Evolutionary conservation across 1,140 invertebrate genomes (phyloP), one percentile per base, ranked within the genome.

Genomic region (Helicoverpa armigera): DNA sequence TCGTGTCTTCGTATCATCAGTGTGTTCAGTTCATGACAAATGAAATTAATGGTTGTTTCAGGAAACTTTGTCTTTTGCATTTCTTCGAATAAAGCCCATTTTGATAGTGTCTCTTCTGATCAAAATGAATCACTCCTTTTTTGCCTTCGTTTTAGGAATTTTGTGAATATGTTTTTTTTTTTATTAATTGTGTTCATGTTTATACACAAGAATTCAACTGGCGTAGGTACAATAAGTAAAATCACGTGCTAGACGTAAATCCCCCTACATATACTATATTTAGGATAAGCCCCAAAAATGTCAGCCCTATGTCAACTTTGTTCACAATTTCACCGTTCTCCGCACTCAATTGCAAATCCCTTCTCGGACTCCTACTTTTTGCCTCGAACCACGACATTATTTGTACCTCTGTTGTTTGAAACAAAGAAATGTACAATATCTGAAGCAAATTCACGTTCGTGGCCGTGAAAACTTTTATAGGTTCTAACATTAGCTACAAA

Each of bases 1-100:
- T 81, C 84, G 82, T 86, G 82, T 69, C 81, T 81, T 51, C 18
- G 51, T 81, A 70, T 80, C 82, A 83, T 83, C 75, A 82, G 58
- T 74, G 43, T 50, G 14, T 63, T 74, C 35, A 35, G 35, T 43
- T 61, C 48, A 75, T 63, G 74, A 79, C 53, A 78, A 79, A 77
- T 75, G 11, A 13, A 16, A 61, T 78, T 81, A 65, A 77, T 82
- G 43, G 23, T 67, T n/a, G 54, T 73, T 58, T 43, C 31, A 58
- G 7, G 43, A 73, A 73, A 35, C 16, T 73, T 58, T 3, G 16
- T 51, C 23, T 69, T 35, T 73, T 29, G 53, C 31, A 35, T 73
- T 75, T 63, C 48, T 63, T 43, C 31, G 18, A 76, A 51, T 61
- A 76, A 63, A 50, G 11, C 18, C 54, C 69, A 61, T 43, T 61